Conservation (phyloP, 2,888 invertebrate species). For the Agrotis clavis region DNA sequence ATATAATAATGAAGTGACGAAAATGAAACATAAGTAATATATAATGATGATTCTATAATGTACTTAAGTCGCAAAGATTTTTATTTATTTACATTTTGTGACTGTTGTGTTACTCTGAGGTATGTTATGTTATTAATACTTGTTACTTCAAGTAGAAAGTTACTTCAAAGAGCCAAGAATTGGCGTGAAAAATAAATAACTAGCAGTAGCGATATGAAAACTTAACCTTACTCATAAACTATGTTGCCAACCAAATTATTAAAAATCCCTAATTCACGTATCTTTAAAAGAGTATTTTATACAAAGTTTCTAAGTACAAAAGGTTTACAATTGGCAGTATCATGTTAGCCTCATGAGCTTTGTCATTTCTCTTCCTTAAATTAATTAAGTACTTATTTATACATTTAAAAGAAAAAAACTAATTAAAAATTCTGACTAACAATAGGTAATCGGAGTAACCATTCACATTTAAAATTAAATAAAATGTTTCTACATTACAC, state of each 20-base stretch:
- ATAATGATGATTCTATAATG: conserved; percentile 29
- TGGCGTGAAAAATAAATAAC: conserved; percentile 55
- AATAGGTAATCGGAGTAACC: conserved; percentile 88
- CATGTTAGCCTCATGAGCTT: conserved; percentile 86
- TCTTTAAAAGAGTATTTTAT: conserved; percentile 65
- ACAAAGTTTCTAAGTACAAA: conserved; percentile 63
- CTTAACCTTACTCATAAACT: conserved; percentile 57
- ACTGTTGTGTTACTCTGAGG: conserved; percentile 55
- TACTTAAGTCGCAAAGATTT: conserved; percentile 68
- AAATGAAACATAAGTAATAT: conserved; percentile 30
- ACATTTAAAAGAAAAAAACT: conserved; percentile 75
- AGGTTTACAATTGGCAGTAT: conserved; percentile 66
- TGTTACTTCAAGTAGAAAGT: conserved; percentile 55
- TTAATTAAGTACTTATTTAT: conserved; percentile 79
- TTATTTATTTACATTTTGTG: conserved; percentile 66
- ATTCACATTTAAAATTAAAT: conserved; percentile 75
- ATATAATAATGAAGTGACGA: conserved; percentile 38
- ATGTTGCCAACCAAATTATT: conserved; percentile 56
- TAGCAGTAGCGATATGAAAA: conserved; percentile 48
- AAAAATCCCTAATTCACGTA: conserved; percentile 48
- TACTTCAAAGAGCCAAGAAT: conserved; percentile 41
- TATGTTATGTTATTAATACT: conserved; percentile 60
- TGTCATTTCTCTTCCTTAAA: conserved; percentile 81
- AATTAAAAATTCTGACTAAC: conserved; percentile 85
- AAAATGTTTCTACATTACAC: conserved; percentile 62